These are phyloP conservation scores for Drosophila limbata DNA, from an alignment of 2,888 invertebrate species.

Conservation along the genomic window DNA sequence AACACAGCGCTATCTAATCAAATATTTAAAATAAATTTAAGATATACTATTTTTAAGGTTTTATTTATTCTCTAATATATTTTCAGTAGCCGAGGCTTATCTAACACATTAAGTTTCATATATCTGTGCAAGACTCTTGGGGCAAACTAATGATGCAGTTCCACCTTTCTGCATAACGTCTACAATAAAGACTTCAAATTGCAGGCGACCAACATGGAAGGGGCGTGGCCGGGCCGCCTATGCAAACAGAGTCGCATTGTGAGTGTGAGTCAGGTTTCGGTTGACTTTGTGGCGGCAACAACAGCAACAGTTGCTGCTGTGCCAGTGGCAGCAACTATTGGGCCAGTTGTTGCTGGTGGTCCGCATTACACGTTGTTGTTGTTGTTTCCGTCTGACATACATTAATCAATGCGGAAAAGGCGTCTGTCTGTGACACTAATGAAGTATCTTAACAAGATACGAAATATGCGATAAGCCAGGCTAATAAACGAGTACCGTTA, in stretches of 20 bases:
- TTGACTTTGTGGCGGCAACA: constrained; percentile 28
- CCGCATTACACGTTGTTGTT: constrained; percentile 43
- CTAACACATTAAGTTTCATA: constrained; percentile 27
- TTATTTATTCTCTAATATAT: background rate
- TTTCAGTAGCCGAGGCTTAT: constrained; percentile 10
- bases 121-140: constrained; percentile 22
- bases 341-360: constrained; percentile 40
- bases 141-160: constrained; percentile 57
- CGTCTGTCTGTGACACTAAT: constrained; percentile 71
- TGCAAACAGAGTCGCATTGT: constrained; percentile 53
- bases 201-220: constrained; percentile 66
- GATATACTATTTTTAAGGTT: background rate
- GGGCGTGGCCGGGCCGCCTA: constrained; percentile 64
- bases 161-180: constrained; percentile 66
- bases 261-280: constrained; percentile 53
- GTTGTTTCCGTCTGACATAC: constrained; percentile 62
- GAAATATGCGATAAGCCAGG: constrained; percentile 48
- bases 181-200: constrained; percentile 76
- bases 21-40: background rate
- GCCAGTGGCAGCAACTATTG: background rate
- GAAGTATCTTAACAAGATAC: constrained; percentile 76
- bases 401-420: constrained; percentile 68
- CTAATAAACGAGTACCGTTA: constrained; percentile 38
- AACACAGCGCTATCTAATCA: background rate
- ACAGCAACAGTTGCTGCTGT: background rate